Evolutionary conservation across 35 echinoderm and acorn worm genomes (phyloP).

Genomic region (Strongylocentrotus purpuratus): DNA sequence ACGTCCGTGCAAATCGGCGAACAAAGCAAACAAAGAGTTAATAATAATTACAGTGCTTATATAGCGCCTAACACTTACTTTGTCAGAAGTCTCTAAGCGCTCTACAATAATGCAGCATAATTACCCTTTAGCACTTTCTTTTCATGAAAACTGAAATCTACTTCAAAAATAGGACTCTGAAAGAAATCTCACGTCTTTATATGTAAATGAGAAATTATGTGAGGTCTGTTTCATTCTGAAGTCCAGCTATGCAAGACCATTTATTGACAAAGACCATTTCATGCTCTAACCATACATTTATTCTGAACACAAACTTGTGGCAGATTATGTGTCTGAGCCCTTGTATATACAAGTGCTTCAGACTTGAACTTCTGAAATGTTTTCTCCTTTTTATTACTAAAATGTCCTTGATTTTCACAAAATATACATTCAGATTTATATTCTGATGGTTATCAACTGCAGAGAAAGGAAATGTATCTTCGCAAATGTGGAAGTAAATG

Average conservation of each 20-base stretch:
- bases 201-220: conserved; percentile 6
- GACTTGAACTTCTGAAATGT: conserved; percentile 9
- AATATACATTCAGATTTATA: conserved; percentile 6
- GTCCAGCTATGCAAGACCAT: background rate
- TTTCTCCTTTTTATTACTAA: background rate
- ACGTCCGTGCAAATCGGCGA: no score
- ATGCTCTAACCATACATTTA: background rate
- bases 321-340: background rate
- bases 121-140: background rate
- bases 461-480: conserved; percentile 12
- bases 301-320: conserved; percentile 8
- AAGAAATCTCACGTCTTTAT: background rate
- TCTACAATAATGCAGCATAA: no score
- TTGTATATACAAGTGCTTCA: background rate
- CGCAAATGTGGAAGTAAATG: background rate
- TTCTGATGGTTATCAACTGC: conserved; percentile 14
- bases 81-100: no score
- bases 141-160: background rate
- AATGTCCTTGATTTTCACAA: background rate
- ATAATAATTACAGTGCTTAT: no score
- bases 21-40: no score
- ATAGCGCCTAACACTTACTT: no score
- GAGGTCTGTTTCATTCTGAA: conserved; percentile 8
- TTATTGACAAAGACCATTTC: background rate
- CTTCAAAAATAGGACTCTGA: background rate